Evolutionary conservation across 2,888 invertebrate species (phyloP), one percentile per base, ranked within the genome.

Genomic region (Parascotia fuliginaria): DNA sequence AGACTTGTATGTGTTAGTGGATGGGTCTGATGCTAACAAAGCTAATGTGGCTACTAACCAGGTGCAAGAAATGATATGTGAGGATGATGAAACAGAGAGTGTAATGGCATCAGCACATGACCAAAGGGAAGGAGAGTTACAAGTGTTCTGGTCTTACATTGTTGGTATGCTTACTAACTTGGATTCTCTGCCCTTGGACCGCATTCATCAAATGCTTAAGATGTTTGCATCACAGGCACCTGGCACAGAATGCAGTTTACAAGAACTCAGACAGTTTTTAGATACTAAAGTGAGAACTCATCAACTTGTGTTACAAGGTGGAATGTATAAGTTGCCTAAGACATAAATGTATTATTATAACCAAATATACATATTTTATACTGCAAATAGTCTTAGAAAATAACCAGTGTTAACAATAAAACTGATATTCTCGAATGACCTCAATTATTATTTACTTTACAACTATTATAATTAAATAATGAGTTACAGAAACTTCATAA

Each of bases 121-220:
- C 79, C 98, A 98, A 82, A 93, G 98, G 50, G 98, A 98, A 86
- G 98, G 98, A 69, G 98, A 98, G 81, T 90, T 98, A 48, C 98
- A 98, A 93, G 95, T 95, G 39, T 98, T 98, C 84, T 99, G 99
- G 99, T 97, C 98, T 0, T 99, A 98, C 77, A 98, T 99, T 70
- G 96, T 98, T 36, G 98, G 98, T 12, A 99, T 99, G 99, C 87
- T 99, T 48, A 98, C 98, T 9, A 99, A 99, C 91, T 91, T 99
- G 60, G 98, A 98, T 73, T 97, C 96, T 0, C 92, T 98, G 77
- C 96, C 98, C 0, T 89, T 98, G 60, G 98, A 98, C 67, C 93
- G 98, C 43, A 98, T 99, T 69, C 98, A 98, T 85, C 97, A 98
- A 79, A 98, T 98, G 98, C 85, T 99, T 54, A 97, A 98, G 82